A percentile compares a stretch with the other conserved stretches of the same genome.
These are phyloP conservation scores for Ptychodera flava DNA, from an alignment of 35 echinoderm and acorn worm genomes.

Conservation along the genomic window DNA sequence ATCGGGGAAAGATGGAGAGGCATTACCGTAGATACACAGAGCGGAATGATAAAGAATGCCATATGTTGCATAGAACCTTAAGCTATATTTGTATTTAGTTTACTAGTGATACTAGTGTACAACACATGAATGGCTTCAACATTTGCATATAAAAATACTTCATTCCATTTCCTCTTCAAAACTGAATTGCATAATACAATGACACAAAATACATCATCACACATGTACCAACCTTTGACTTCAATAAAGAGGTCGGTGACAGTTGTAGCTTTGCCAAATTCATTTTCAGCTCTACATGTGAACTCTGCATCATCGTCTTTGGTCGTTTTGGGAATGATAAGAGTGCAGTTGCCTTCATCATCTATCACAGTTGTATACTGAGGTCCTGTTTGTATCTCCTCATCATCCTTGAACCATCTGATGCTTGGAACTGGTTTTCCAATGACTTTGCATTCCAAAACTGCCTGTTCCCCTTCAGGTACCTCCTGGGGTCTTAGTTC, in stretches of 20 bases:
- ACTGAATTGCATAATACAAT: too few relatives aligned
- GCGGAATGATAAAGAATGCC: too few relatives aligned
- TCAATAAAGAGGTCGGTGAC: neutral
- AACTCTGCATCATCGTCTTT: neutral
- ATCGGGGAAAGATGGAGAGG: too few relatives aligned
- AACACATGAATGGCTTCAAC: too few relatives aligned
- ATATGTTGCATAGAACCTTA: too few relatives aligned
- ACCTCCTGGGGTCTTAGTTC: neutral
- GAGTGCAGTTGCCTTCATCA: neutral
- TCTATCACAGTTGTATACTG: conserved; percentile 56
- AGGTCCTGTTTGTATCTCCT: neutral
- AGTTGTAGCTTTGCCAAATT: neutral
- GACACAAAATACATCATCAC: too few relatives aligned
- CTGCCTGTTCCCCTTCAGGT: neutral
- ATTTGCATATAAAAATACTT: too few relatives aligned
- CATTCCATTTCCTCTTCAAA: too few relatives aligned
- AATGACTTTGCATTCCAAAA: neutral
- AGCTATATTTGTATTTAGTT: too few relatives aligned
- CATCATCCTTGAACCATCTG: neutral
- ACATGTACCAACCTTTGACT: neutral
- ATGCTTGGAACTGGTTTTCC: neutral
- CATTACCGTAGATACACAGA: too few relatives aligned
- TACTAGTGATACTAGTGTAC: too few relatives aligned
- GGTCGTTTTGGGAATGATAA: neutral
- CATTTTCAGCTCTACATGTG: neutral